These are phyloP conservation scores for fruit fly (Drosophila melanogaster) DNA, from an alignment of 1,140 invertebrate species.

Conservation along the genomic window Release_6_plus_ISO1_MT NC_004354.4:17298001-17298500, in stretches of 20 bases:
- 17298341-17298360: constrained; percentile 31
- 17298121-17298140: not conserved
- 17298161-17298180: not conserved
- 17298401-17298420: constrained; percentile 62
- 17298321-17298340: constrained; percentile 36
- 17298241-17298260: constrained; percentile 45
- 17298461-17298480: constrained; percentile 38
- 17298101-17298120: no score
- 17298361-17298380: constrained; percentile 40
- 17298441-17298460: constrained; percentile 42
- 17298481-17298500: constrained; percentile 1
- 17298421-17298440: constrained; percentile 52
- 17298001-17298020: constrained; percentile 12
- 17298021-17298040: constrained; percentile 15
- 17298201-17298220: constrained; percentile 50
- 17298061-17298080: not conserved
- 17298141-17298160: not conserved
- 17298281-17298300: constrained; percentile 78
- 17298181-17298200: constrained; percentile 37
- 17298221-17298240: constrained; percentile 46
- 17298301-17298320: constrained; percentile 16
- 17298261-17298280: constrained; percentile 74
- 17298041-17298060: not conserved
- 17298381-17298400: constrained; percentile 62
- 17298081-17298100: no score